Evolutionary conservation across 1,140 invertebrate genomes (phyloP).

Genomic region (Drosophila rhopaloa): DNA sequence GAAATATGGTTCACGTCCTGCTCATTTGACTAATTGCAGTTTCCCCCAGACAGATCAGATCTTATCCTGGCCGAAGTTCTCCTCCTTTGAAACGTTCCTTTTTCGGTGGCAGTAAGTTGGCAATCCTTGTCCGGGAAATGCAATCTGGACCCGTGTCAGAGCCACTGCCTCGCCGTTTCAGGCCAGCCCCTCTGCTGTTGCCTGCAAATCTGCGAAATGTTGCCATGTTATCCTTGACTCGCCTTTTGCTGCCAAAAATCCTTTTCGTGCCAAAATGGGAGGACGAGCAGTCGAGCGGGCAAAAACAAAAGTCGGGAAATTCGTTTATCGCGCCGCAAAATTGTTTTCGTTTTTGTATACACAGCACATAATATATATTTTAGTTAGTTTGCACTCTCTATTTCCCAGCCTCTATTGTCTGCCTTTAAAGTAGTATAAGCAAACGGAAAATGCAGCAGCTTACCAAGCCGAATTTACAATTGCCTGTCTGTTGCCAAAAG

Average conservation of each 20-base stretch:
- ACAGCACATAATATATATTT: constrained; percentile 51
- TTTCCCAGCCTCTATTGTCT: constrained; percentile 35
- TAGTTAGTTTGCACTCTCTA: constrained; percentile 56
- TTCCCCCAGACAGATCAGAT: constrained; percentile 8
- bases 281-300: background rate
- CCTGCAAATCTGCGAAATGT: constrained; percentile 45
- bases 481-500: background rate
- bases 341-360: constrained; percentile 74
- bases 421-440: constrained; percentile 48
- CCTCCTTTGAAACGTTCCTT: constrained; percentile 22
- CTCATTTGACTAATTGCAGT: constrained; percentile 64
- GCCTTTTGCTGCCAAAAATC: constrained; percentile 51
- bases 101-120: constrained; percentile 34
- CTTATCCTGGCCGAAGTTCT: constrained; percentile 3
- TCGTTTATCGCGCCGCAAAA: constrained; percentile 78
- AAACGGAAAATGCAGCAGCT: background rate
- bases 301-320: constrained; percentile 59
- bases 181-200: constrained; percentile 55
- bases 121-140: constrained; percentile 36
- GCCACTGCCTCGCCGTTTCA: constrained; percentile 20
- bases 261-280: constrained; percentile 14
- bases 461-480: background rate
- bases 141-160: constrained; percentile 52
- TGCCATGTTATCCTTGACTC: constrained; percentile 57
- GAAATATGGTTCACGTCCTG: constrained; percentile 65